Conservation (phyloP, 2,888 invertebrate species). For the Caenorhabditis zanzibari region DNA sequence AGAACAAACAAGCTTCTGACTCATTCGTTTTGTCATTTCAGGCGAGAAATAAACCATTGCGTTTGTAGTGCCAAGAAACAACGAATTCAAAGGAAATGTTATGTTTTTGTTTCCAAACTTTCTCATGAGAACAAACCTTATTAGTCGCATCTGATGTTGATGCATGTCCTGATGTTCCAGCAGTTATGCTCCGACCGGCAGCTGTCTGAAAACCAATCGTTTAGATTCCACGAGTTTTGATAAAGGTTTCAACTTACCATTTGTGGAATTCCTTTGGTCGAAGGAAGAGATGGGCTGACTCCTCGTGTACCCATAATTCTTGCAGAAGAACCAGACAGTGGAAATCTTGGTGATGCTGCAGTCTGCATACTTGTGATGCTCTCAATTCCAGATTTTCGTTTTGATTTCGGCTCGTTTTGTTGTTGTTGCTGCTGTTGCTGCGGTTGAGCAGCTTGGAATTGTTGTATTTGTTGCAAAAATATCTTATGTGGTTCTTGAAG, state of each 20-base stretch:
- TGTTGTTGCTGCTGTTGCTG: constrained; percentile 26
- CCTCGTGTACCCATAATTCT: constrained; percentile 34
- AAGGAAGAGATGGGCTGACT: constrained; percentile 33
- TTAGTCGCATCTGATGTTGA: neutral
- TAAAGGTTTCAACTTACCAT: neutral
- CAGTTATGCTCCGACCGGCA: constrained; percentile 41
- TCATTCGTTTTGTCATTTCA: constrained; percentile 23
- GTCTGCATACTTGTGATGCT: constrained; percentile 51
- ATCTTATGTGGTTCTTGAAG: neutral
- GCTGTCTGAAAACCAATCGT: neutral
- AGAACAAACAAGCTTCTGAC: constrained; percentile 15
- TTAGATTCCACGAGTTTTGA: neutral
- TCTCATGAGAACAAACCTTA: constrained; percentile 9
- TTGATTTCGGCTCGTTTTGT: constrained; percentile 21
- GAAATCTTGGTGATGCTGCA: constrained; percentile 7
- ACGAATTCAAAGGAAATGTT: neutral
- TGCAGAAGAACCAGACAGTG: constrained; percentile 11
- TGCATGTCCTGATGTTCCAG: constrained; percentile 48
- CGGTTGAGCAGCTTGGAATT: neutral
- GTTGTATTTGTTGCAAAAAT: neutral
- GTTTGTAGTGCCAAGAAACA: neutral
- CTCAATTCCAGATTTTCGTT: constrained; percentile 49
- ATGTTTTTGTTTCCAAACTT: neutral
- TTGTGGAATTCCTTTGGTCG: neutral
- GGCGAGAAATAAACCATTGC: constrained; percentile 10